These are phyloP conservation scores for Baryphthengus martii DNA, from an alignment of 2,113 vertebrate species.

Conservation along the genomic window DNA sequence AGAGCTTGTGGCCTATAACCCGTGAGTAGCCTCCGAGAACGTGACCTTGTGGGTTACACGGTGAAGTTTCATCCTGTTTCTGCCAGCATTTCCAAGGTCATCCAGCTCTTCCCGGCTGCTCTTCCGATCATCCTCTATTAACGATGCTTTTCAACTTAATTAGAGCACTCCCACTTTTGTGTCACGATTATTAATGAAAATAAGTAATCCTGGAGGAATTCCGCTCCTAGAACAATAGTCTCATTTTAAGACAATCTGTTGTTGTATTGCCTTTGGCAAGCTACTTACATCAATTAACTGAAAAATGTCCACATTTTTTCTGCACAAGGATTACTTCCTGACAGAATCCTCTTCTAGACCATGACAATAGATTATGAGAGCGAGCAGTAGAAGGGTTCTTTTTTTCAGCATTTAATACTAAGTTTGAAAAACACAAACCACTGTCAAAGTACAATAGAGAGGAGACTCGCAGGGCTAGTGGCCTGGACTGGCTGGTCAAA, in stretches of 20 bases:
- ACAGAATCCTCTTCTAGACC: neutral
- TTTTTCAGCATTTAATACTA: neutral
- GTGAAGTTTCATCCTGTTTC: neutral
- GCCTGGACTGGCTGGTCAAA: neutral
- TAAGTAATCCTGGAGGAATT: neutral
- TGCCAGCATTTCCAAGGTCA: neutral
- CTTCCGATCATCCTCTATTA: neutral
- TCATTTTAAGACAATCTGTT: slow-evolving; percentile 5
- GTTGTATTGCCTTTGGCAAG: neutral
- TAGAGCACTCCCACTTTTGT: neutral
- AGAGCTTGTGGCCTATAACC: neutral
- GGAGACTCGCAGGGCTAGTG: neutral
- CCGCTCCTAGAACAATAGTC: neutral
- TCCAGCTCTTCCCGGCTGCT: neutral
- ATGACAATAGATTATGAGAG: neutral
- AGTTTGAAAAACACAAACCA: neutral
- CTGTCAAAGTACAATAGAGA: neutral
- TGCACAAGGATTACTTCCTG: neutral
- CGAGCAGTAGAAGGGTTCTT: neutral
- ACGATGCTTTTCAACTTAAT: neutral
- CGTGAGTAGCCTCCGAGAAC: neutral
- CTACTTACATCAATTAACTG: neutral
- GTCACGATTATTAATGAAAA: neutral
- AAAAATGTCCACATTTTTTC: neutral
- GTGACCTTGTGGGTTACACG: neutral